Percentiles rank a stretch among this genome's conserved stretches.
These are phyloP conservation scores for Drosophila athabasca DNA, from an alignment of 1,140 invertebrate species.

Conservation along the genomic window DNA sequence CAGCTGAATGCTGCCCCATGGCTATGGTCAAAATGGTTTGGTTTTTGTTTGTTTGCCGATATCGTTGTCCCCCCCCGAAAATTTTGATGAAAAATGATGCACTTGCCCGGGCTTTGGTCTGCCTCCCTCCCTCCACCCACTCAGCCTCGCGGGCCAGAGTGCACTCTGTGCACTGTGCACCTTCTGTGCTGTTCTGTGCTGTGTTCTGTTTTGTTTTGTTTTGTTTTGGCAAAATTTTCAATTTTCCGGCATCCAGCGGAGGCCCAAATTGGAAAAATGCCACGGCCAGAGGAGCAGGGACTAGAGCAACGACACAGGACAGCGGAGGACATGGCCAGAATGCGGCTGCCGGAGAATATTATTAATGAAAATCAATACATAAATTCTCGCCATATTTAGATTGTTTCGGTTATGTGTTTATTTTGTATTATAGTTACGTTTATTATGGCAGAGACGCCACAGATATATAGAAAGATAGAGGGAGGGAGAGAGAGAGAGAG, in stretches of 20 bases:
- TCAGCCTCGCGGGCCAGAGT: conserved; percentile 11
- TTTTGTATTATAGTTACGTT: conserved; percentile 81
- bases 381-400: conserved; percentile 80
- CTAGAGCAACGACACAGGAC: conserved; percentile 20
- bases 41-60: conserved; percentile 64
- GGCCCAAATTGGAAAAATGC: conserved; percentile 76
- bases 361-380: conserved; percentile 81
- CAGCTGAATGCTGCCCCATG: conserved; percentile 45
- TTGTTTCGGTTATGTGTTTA: conserved; percentile 80
- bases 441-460: conserved; percentile 54
- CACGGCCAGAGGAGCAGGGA: conserved; percentile 37
- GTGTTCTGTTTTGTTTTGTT: conserved; percentile 64
- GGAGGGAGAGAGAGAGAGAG: conserved; percentile 3
- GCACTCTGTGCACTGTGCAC: too few relatives aligned
- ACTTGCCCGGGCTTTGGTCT: conserved; percentile 55
- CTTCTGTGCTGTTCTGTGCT: too few relatives aligned
- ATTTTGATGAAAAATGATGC: conserved; percentile 77
- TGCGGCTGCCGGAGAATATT: conserved; percentile 52
- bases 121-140: neutral
- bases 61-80: conserved; percentile 14
- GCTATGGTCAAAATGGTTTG: conserved; percentile 54
- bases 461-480: too few relatives aligned
- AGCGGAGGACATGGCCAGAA: conserved; percentile 1
- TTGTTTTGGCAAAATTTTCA: conserved; percentile 77
- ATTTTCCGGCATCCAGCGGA: conserved; percentile 74